A percentile compares a stretch with the other conserved stretches of the same genome.
Conservation (phyloP, 2,888 invertebrate species). For the Diplolepis rosae region DNA sequence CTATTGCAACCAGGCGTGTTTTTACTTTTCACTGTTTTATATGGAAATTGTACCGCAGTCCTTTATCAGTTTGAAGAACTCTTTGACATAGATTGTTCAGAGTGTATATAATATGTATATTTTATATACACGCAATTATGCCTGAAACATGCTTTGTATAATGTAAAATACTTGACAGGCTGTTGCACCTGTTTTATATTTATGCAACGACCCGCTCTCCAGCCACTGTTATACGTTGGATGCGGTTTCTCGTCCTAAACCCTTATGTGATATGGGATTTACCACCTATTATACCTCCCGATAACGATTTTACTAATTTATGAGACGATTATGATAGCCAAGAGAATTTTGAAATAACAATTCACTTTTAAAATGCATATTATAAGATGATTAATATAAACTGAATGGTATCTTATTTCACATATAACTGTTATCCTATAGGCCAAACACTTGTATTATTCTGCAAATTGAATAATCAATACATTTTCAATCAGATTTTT, state of each 20-base stretch:
- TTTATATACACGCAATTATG: neutral
- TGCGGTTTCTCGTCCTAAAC: neutral
- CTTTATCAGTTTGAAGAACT: slow-evolving; percentile 8
- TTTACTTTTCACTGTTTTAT: neutral
- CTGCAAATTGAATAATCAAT: no score
- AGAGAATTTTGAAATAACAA: neutral
- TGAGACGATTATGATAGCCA: neutral
- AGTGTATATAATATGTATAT: neutral
- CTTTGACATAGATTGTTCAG: neutral
- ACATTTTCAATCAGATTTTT: no score
- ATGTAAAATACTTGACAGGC: slow-evolving; percentile 17
- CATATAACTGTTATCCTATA: neutral
- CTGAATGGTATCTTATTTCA: neutral
- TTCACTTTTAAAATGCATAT: neutral
- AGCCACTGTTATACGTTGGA: slow-evolving; percentile 4
- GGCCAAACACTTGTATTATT: neutral
- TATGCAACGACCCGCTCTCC: slow-evolving; percentile 22
- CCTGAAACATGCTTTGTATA: slow-evolving; percentile 9
- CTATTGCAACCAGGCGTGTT: neutral
- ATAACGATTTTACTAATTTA: slow-evolving; percentile 18
- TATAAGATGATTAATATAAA: neutral
- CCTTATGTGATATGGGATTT: neutral
- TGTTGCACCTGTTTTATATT: slow-evolving; percentile 24
- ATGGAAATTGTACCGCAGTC: neutral
- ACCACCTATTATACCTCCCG: neutral